These are phyloP conservation scores for Sinocyclocheilus rhinocerous DNA, from an alignment of 2,113 vertebrate species.

Conservation along the genomic window DNA sequence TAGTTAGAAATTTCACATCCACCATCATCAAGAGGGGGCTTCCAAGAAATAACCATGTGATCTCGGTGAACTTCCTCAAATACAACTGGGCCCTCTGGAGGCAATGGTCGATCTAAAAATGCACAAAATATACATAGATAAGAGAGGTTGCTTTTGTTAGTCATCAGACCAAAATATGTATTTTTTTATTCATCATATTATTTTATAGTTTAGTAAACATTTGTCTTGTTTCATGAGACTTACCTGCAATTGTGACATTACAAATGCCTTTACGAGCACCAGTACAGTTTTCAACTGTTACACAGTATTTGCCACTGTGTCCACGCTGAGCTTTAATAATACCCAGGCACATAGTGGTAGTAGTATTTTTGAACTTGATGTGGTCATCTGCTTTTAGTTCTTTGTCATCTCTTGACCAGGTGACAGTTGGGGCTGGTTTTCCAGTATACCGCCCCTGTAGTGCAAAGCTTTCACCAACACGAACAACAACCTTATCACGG, in stretches of 20 bases:
- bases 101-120: slow-evolving; percentile 87
- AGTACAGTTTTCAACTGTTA: slow-evolving; percentile 91
- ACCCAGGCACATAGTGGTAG: slow-evolving; percentile 84
- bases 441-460: slow-evolving; percentile 90
- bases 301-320: slow-evolving; percentile 92
- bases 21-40: slow-evolving; percentile 81
- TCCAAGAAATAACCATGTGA: slow-evolving; percentile 81
- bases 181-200: neutral
- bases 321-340: slow-evolving; percentile 86
- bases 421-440: slow-evolving; percentile 90
- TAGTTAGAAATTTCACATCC: slow-evolving; percentile 94
- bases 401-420: slow-evolving; percentile 88
- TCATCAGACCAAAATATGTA: neutral
- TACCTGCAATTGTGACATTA: slow-evolving; percentile 92
- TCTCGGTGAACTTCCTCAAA: slow-evolving; percentile 96
- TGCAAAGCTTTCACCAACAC: slow-evolving; percentile 91
- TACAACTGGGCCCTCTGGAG: slow-evolving; percentile 91
- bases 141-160: too few species aligned
- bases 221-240: slow-evolving; percentile 48
- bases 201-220: neutral
- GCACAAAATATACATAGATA: neutral
- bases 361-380: slow-evolving; percentile 85
- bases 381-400: slow-evolving; percentile 87
- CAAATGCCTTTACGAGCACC: slow-evolving; percentile 92
- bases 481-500: slow-evolving; percentile 89